phyloP scores from a whole-genome alignment of 2,888 invertebrate genomes.

The Neocrepidodera transversa region DNA sequence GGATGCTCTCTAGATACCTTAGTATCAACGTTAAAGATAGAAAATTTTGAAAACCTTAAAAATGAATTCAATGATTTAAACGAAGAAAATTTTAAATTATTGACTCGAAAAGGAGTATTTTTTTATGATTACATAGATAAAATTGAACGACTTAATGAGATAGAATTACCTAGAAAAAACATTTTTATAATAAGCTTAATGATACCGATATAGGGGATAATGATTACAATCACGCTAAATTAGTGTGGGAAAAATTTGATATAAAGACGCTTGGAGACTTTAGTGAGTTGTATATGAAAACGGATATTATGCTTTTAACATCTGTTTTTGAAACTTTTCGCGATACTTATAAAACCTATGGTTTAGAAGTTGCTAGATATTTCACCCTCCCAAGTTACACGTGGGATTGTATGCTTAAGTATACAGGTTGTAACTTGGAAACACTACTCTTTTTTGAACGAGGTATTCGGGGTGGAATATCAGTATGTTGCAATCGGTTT shows the following conservation, averaged over 20 bases:
- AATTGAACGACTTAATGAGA: slow-evolving; percentile 15
- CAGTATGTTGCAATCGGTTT: slow-evolving; percentile 45
- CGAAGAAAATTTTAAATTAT: slow-evolving; percentile 20
- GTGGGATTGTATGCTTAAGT: slow-evolving; percentile 48
- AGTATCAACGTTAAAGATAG: slow-evolving; percentile 46
- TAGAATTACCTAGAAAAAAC: slow-evolving; percentile 12
- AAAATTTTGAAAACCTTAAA: slow-evolving; percentile 8
- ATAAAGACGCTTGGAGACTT: slow-evolving; percentile 49
- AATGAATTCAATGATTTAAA: not conserved
- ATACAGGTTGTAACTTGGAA: slow-evolving; percentile 41
- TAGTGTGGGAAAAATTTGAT: slow-evolving; percentile 48
- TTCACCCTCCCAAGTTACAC: slow-evolving; percentile 48
- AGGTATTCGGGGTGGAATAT: slow-evolving; percentile 51
- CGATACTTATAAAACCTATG: slow-evolving; percentile 12
- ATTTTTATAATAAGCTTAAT: slow-evolving; percentile 4
- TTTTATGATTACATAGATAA: slow-evolving; percentile 26
- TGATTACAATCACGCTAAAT: slow-evolving; percentile 40
- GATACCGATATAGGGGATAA: slow-evolving; percentile 38
- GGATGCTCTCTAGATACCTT: slow-evolving; percentile 45
- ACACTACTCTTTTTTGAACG: slow-evolving; percentile 46
- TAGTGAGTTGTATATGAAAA: slow-evolving; percentile 47
- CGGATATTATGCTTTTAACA: slow-evolving; percentile 45
- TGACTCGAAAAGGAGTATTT: slow-evolving; percentile 10
- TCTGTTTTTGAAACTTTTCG: slow-evolving; percentile 52
- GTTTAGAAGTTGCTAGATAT: no score